Percentiles rank a stretch among this genome's conserved stretches.
phyloP scores from a whole-genome alignment of 2,888 invertebrate species.

The Dyspetes luteomarginatus region DNA sequence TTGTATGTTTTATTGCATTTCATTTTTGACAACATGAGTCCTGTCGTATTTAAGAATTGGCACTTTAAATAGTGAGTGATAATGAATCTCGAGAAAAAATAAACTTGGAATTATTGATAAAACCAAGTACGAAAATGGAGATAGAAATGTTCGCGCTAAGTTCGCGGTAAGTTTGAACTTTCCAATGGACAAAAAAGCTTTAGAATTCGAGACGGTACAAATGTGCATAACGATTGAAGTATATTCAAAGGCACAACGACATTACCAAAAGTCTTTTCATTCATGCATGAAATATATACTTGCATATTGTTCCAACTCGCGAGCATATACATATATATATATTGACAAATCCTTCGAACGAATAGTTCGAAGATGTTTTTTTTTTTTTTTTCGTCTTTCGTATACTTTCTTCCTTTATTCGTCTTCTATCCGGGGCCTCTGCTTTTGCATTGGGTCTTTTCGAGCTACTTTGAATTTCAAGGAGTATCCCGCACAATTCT shows the following conservation, averaged over 20 bases:
- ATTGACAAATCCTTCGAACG: conserved; percentile 57
- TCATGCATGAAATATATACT: conserved; percentile 53
- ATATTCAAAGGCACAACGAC: conserved; percentile 53
- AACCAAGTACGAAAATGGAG: too few relatives aligned
- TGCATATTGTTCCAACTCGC: conserved; percentile 37
- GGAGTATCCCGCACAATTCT: conserved; percentile 60
- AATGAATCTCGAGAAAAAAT: too few relatives aligned
- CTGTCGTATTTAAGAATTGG: too few relatives aligned
- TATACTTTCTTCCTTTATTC: conserved; percentile 1
- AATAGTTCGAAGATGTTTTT: conserved; percentile 32
- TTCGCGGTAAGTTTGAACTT: neutral
- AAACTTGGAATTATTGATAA: too few relatives aligned
- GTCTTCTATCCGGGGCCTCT: conserved; percentile 33
- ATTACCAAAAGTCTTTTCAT: conserved; percentile 34
- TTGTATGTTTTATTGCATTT: too few relatives aligned
- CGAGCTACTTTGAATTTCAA: conserved; percentile 63
- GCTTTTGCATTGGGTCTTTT: conserved; percentile 20
- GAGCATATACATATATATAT: conserved; percentile 3
- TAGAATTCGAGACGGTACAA: neutral
- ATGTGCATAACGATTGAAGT: conserved; percentile 17
- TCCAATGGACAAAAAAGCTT: conserved; percentile 5
- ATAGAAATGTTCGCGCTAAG: too few relatives aligned
- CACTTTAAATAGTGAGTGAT: too few relatives aligned
- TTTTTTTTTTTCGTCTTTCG: conserved; percentile 29
- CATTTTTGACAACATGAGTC: too few relatives aligned